Conservation (phyloP, 2,888 invertebrate genomes). For the Drosophila lutescens region DNA sequence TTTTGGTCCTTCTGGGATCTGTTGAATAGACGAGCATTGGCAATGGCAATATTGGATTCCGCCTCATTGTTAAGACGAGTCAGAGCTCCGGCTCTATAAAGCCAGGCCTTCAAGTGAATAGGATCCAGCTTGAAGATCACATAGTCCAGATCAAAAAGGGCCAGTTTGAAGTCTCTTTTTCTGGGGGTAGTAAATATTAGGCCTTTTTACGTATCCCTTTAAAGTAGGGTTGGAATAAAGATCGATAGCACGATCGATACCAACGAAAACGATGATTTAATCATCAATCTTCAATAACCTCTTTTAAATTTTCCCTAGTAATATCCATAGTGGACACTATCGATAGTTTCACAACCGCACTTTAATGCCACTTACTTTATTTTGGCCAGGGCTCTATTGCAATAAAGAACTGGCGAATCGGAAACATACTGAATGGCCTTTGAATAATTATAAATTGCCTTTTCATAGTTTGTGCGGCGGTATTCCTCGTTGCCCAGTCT, state of each 20-base stretch:
- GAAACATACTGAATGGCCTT: conserved; percentile 50
- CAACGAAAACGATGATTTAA: no score
- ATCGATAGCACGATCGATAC: no score
- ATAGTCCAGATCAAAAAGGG: conserved; percentile 52
- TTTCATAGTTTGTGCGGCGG: conserved; percentile 43
- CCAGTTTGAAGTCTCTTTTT: conserved; percentile 51
- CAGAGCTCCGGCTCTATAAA: conserved; percentile 53
- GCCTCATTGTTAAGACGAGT: conserved; percentile 53
- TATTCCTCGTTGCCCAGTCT: conserved; percentile 58
- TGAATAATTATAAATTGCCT: conserved; percentile 44
- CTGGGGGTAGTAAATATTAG: background rate
- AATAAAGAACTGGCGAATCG: conserved; percentile 49
- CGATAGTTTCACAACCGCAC: no score
- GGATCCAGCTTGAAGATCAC: conserved; percentile 41
- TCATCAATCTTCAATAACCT: no score
- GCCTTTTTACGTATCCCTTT: accelerated
- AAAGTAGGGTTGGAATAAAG: no score
- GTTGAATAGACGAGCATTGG: conserved; percentile 34
- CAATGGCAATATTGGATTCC: conserved; percentile 40
- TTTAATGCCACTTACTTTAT: conserved; percentile 37
- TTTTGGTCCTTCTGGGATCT: background rate
- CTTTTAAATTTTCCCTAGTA: no score
- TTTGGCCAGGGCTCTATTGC: conserved; percentile 49
- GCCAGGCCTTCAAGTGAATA: conserved; percentile 52
- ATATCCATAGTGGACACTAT: no score